phyloP scores from a whole-genome alignment of 2,113 vertebrate species.

The Corythoichthys haematopterus region DNA sequence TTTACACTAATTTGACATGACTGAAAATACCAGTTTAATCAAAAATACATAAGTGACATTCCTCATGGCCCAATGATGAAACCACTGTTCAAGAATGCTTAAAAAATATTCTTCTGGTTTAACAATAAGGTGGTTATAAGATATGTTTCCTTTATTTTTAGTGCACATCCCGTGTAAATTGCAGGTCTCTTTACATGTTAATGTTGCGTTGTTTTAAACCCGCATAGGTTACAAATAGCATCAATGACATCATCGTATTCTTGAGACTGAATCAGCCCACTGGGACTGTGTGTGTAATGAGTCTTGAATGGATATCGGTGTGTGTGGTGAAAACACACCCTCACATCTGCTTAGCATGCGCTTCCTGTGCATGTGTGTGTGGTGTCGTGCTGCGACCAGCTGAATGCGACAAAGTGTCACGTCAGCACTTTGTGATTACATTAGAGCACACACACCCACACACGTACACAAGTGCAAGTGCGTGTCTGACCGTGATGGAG shows the following conservation, averaged over 20 bases:
- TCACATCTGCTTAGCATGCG: constrained; percentile 49
- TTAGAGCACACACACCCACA: constrained; percentile 4
- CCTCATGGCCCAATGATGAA: too few relatives aligned
- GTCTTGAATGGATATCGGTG: neutral
- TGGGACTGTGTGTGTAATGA: constrained; percentile 1
- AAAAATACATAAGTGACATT: too few relatives aligned
- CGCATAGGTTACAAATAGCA: neutral
- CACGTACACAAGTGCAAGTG: neutral
- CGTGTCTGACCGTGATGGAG: constrained; percentile 1
- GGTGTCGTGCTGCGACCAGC: constrained; percentile 5
- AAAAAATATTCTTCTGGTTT: too few relatives aligned
- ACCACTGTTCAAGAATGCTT: too few relatives aligned
- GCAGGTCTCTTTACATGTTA: too few relatives aligned
- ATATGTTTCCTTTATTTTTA: too few relatives aligned
- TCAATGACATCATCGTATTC: neutral
- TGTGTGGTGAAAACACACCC: constrained; percentile 46
- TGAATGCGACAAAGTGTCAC: constrained; percentile 34
- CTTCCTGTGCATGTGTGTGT: constrained; percentile 4
- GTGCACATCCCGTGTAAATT: too few relatives aligned
- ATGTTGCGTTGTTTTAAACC: too few relatives aligned
- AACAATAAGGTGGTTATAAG: too few relatives aligned
- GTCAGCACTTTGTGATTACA: constrained; percentile 52
- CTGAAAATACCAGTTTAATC: neutral
- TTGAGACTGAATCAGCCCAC: neutral
- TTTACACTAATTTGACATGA: neutral